These are phyloP conservation scores for Caenorhabditis remanei DNA, from an alignment of 1,140 invertebrate genomes.

Conservation along the genomic window DNA sequence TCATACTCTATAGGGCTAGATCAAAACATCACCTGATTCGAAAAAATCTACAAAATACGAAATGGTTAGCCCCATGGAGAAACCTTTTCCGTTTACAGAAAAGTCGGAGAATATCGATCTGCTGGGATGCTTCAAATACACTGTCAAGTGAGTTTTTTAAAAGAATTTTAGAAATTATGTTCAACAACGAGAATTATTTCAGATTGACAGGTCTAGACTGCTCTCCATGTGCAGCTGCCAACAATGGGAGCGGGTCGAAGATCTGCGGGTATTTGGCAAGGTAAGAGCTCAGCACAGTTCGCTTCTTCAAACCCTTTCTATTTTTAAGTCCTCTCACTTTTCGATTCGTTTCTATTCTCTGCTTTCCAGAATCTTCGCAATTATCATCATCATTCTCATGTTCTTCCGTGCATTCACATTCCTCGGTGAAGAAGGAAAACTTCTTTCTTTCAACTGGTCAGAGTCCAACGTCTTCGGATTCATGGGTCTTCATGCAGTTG, in stretches of 20 bases:
- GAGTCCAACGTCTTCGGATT: conserved; percentile 17
- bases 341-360: neutral
- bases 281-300: neutral
- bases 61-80: neutral
- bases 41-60: neutral
- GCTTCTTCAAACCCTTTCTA: too few relatives aligned
- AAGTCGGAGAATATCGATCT: neutral
- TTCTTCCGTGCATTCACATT: conserved; percentile 38
- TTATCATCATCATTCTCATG: conserved; percentile 6
- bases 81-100: neutral
- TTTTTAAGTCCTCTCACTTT: neutral
- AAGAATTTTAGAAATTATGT: neutral
- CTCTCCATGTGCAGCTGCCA: conserved; percentile 14
- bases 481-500: neutral
- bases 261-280: conserved; percentile 2
- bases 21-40: neutral
- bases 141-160: neutral
- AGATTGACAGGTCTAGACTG: conserved; percentile 1
- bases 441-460: conserved; percentile 16
- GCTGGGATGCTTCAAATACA: conserved; percentile 2
- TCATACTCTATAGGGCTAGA: neutral
- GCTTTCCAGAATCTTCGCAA: neutral
- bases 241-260: neutral
- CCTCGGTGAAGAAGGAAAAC: conserved; percentile 17
- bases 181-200: neutral